Base-by-base conservation (phyloP, 2,113 vertebrate genomes). In the Phasianus colchicus region DNA sequence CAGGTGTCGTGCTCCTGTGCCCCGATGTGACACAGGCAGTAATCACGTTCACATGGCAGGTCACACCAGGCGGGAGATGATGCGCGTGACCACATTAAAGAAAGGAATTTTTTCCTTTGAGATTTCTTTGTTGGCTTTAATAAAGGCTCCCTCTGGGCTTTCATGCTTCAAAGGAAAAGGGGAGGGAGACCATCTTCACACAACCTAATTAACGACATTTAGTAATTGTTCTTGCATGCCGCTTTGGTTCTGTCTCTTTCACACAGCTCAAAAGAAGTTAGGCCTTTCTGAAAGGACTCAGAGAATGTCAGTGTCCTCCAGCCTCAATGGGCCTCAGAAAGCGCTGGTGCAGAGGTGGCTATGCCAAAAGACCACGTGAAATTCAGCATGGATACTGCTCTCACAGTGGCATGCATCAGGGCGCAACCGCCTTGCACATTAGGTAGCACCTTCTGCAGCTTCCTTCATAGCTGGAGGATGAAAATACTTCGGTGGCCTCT, bases 41-140 rank as follows among this genome's bases (percentile, higher is more conserved):
- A 83, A 93, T 92, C 87, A 60, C 87, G 87, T 77, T 93, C 96
- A 95, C 85, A 94, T 92, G 92, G 47, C 75, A 85, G 87, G 92
- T 93, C 91, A 69, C 94, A 85, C 91, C 82, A 93, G 89, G 93
- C 55, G 1, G 94, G 87, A 83, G 92, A 92, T 83, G 81, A 88
- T 94, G 95, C 78, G 61, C 83, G 87, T 45, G 87, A 97, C 95
- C 95, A 95, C 91, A 95, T 92, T 91, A 96, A 95, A 97, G 91
- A 70, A 67, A 47, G 65, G 91, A 93, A 77, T 91, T 91, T 96
- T 91, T 92, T 78, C 65, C 87, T 95, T 93, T 93, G 91, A 95
- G 94, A 95, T 91, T 91, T 95, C 92, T 97, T 96, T 97, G 93
- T 92, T 95, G 94, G 83, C 89, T 93, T 95, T 92, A 96, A 95